A percentile compares a stretch with the other conserved stretches of the same genome.
These are phyloP conservation scores for Meloe dianella DNA, from an alignment of 2,888 invertebrate species.

Conservation along the genomic window DNA sequence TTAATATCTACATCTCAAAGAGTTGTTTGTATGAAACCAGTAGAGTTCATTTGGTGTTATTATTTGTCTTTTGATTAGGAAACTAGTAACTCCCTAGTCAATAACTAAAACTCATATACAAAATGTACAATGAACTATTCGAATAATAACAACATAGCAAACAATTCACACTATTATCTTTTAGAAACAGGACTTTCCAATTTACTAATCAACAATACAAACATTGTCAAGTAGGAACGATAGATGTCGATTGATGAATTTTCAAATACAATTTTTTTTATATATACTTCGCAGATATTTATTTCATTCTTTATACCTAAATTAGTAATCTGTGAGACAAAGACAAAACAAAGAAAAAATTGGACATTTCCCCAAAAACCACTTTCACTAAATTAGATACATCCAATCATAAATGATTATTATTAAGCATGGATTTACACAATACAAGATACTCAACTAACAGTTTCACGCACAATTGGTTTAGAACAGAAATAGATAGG, in stretches of 20 bases:
- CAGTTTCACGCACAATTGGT: conserved; percentile 11
- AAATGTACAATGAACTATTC: conserved; percentile 3
- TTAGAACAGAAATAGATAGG: conserved; percentile 11
- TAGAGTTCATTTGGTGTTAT: not conserved
- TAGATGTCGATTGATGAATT: not conserved
- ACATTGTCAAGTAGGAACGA: conserved; percentile 16
- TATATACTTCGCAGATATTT: no score
- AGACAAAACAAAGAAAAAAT: no score
- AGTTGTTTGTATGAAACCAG: not conserved
- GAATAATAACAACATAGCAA: conserved; percentile 20
- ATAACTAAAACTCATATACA: conserved; percentile 6
- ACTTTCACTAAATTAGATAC: not conserved
- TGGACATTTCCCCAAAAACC: not conserved
- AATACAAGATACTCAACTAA: conserved; percentile 10
- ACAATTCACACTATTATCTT: conserved; percentile 34
- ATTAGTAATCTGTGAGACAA: no score
- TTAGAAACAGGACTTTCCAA: conserved; percentile 34
- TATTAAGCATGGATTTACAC: not conserved
- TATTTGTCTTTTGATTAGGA: conserved; percentile 10
- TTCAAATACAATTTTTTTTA: not conserved
- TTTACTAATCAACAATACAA: conserved; percentile 34
- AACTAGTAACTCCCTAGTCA: conserved; percentile 1
- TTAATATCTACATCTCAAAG: not conserved
- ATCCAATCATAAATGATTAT: not conserved
- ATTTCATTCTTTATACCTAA: no score